phyloP scores from a whole-genome alignment of 2,888 invertebrate species.

The Rambutsinella grinnellia region DNA sequence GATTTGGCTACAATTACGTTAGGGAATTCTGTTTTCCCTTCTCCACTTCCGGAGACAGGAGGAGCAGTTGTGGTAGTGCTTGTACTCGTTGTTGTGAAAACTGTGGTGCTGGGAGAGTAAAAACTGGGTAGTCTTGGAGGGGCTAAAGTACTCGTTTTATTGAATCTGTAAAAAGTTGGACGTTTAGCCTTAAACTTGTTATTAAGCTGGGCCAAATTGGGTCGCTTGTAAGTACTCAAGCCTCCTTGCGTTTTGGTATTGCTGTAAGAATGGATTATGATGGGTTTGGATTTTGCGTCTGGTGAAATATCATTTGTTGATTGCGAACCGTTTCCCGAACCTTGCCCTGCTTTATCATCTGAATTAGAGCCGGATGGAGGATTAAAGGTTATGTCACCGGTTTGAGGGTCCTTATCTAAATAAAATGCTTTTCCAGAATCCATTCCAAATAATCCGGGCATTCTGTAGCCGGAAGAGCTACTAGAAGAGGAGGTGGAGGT shows the following conservation, averaged over 20 bases:
- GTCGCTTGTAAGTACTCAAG: constrained; percentile 41
- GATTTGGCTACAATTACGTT: constrained; percentile 51
- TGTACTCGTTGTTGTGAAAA: constrained; percentile 27
- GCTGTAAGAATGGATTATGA: constrained; percentile 64
- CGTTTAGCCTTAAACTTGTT: constrained; percentile 61
- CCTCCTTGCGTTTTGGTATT: constrained; percentile 63
- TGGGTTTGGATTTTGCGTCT: constrained; percentile 59
- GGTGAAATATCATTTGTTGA: constrained; percentile 34
- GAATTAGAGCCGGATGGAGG: constrained; percentile 34
- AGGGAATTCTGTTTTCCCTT: constrained; percentile 29
- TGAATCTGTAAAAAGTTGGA: constrained; percentile 64
- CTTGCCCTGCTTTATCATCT: constrained; percentile 13
- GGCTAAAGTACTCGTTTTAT: constrained; percentile 59
- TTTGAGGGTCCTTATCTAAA: constrained; percentile 64
- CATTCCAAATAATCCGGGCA: constrained; percentile 65
- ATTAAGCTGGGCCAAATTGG: constrained; percentile 46
- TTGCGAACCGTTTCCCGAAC: constrained; percentile 20
- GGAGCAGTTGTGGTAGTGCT: constrained; percentile 4
- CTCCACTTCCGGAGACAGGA: background rate
- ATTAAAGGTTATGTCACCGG: constrained; percentile 62
- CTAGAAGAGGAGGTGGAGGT: background rate
- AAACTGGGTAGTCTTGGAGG: constrained; percentile 63
- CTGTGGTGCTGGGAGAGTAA: constrained; percentile 57
- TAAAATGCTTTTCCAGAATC: constrained; percentile 62
- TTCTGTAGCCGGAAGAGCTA: constrained; percentile 57